Evolutionary conservation across 2,888 invertebrate genomes (phyloP).

Genomic region (Lysandra coridon): DNA sequence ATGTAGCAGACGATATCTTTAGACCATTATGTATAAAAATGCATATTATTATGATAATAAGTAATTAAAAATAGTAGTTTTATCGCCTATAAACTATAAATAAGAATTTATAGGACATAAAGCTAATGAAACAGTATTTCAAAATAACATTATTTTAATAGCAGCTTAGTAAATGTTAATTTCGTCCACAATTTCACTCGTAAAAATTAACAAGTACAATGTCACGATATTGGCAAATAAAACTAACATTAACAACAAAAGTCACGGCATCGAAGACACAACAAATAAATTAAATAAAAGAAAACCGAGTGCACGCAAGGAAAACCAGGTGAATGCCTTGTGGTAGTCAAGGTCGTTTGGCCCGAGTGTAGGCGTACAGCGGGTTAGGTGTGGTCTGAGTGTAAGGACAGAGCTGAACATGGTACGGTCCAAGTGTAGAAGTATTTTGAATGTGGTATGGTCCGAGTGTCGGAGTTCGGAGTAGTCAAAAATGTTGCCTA

Average conservation of each 20-base stretch:
- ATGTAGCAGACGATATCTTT: too few species aligned
- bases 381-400: background rate
- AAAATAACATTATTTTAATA: background rate
- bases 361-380: background rate
- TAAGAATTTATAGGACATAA: too few species aligned
- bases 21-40: too few species aligned
- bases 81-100: too few species aligned
- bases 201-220: background rate
- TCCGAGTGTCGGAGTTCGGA: too few species aligned
- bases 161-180: background rate
- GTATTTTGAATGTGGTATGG: too few species aligned
- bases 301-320: background rate
- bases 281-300: conserved; percentile 19
- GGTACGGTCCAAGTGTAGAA: background rate
- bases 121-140: background rate
- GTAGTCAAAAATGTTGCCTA: too few species aligned
- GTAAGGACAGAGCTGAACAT: background rate
- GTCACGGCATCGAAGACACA: conserved; percentile 5
- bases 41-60: too few species aligned
- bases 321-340: conserved; percentile 1
- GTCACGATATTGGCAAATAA: background rate
- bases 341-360: background rate
- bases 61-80: too few species aligned
- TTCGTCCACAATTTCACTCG: background rate
- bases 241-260: background rate